Evolutionary conservation across 2,113 vertebrate genomes (phyloP).

Genomic region (Mugil cephalus): DNA sequence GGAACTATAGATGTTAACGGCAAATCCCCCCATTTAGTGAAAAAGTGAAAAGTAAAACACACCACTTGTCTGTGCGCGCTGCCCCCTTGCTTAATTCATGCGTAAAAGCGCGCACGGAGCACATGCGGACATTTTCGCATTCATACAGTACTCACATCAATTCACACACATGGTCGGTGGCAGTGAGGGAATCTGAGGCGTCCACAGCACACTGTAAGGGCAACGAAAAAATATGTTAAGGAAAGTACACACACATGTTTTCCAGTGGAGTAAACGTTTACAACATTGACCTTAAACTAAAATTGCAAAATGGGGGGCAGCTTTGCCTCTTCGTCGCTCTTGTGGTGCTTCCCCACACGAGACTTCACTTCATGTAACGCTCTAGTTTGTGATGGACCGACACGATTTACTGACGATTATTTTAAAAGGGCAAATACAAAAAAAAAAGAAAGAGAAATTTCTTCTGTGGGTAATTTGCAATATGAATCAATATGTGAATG

Average conservation of each 20-base stretch:
- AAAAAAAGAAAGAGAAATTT: slow-evolving; percentile 10
- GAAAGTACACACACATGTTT: slow-evolving; percentile 71
- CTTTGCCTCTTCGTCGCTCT: slow-evolving; percentile 61
- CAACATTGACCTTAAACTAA: slow-evolving; percentile 70
- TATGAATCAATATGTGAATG: slow-evolving; percentile 30
- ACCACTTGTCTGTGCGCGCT: slow-evolving; percentile 48
- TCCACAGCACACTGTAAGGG: slow-evolving; percentile 56
- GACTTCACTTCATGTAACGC: slow-evolving; percentile 69
- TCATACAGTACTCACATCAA: slow-evolving; percentile 69
- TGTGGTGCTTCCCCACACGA: slow-evolving; percentile 64
- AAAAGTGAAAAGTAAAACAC: slow-evolving; percentile 38
- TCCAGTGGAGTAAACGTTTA: slow-evolving; percentile 83
- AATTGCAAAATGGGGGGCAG: slow-evolving; percentile 67
- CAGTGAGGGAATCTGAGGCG: slow-evolving; percentile 45
- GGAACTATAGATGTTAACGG: slow-evolving; percentile 70
- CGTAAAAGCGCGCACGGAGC: slow-evolving; percentile 65
- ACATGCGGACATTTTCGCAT: slow-evolving; percentile 65
- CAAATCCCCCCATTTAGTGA: slow-evolving; percentile 69
- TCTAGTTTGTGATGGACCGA: slow-evolving; percentile 58
- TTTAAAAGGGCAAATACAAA: not conserved
- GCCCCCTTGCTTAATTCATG: slow-evolving; percentile 74
- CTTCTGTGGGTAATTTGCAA: slow-evolving; percentile 41
- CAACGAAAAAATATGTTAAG: slow-evolving; percentile 71
- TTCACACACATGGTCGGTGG: slow-evolving; percentile 19
- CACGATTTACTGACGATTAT: slow-evolving; percentile 37